Evolutionary conservation across 2,113 vertebrate genomes (phyloP).

Genomic region (Lathamus discolor): DNA sequence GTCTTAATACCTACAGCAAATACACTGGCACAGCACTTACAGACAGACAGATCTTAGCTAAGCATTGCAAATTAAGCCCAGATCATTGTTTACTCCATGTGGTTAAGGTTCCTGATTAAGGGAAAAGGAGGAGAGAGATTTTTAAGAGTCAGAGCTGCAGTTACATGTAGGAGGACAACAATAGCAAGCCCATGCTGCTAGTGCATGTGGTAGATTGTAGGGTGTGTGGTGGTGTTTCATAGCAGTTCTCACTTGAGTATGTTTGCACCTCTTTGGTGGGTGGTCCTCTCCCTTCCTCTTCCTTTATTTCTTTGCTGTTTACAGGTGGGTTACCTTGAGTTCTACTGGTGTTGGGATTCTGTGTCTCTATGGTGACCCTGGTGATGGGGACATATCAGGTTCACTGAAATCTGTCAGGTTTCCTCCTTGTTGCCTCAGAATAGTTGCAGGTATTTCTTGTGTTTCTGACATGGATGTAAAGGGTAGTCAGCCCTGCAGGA

Average conservation of each 20-base stretch:
- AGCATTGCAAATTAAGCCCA: background rate
- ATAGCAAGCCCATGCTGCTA: background rate
- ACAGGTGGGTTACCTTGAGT: background rate
- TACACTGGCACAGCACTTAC: background rate
- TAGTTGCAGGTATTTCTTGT: background rate
- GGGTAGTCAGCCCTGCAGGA: background rate
- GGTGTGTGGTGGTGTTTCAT: background rate
- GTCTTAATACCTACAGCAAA: conserved; percentile 30
- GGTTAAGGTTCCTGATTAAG: background rate
- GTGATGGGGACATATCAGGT: background rate
- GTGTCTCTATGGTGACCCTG: background rate
- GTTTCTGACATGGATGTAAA: background rate
- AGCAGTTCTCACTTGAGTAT: background rate
- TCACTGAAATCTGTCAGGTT: background rate
- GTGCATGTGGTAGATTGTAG: background rate
- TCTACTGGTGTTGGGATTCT: background rate
- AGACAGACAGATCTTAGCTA: background rate
- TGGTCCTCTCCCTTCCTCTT: background rate
- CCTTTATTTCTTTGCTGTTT: background rate
- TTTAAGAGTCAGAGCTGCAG: background rate
- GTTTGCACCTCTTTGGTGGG: background rate
- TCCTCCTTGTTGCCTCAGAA: background rate
- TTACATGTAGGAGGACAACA: background rate
- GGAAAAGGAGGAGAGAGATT: background rate
- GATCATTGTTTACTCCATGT: background rate